These are phyloP conservation scores for Geococcyx californianus DNA, from an alignment of 2,113 vertebrate genomes.

Conservation along the genomic window DNA sequence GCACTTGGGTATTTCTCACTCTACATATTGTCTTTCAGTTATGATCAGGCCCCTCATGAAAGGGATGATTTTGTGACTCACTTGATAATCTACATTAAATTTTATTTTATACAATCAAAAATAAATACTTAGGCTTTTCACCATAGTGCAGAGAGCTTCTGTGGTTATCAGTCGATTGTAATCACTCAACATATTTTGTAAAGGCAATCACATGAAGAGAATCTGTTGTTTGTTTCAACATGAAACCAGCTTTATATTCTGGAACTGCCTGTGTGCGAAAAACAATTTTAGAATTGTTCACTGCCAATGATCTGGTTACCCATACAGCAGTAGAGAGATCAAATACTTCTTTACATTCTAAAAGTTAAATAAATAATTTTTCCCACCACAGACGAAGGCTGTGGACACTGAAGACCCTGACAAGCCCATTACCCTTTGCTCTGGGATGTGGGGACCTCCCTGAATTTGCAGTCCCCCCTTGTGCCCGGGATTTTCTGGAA, in stretches of 20 bases:
- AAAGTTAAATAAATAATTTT: neutral
- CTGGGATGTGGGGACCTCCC: neutral
- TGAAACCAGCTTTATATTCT: neutral
- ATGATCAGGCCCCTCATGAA: neutral
- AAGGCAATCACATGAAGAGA: neutral
- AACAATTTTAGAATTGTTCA: neutral
- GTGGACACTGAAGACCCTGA: neutral
- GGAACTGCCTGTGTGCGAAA: neutral
- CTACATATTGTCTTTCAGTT: neutral
- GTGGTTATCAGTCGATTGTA: neutral
- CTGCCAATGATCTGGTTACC: neutral
- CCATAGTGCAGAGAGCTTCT: neutral
- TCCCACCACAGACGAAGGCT: neutral
- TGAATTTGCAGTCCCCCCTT: neutral
- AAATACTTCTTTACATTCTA: neutral
- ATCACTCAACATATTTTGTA: neutral
- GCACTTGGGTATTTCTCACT: neutral
- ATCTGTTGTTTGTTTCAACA: neutral
- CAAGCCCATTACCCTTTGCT: neutral
- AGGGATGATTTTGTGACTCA: neutral
- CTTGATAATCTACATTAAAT: neutral
- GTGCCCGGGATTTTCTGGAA: neutral
- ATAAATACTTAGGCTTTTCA: neutral
- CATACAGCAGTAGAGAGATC: neutral
- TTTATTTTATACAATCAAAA: neutral